Evolutionary conservation across 2,888 invertebrate species (phyloP), one percentile per base, ranked within the genome.

Genomic region (Himalopsyche tibetana): DNA sequence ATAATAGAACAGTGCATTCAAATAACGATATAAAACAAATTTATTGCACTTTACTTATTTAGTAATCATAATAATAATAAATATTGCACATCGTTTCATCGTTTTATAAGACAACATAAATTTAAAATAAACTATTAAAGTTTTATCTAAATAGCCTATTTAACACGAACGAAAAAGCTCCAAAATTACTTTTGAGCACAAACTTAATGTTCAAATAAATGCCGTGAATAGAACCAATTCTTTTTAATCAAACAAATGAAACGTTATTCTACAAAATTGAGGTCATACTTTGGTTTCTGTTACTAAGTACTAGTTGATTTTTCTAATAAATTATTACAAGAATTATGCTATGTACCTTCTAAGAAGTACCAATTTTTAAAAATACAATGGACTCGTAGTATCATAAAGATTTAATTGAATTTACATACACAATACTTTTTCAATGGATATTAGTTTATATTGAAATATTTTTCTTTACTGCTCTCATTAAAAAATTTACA

Each of bases 231-330:
- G 45, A 45, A 69, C 28, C 28, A 36, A 45, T 28, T 36, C 55
- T 79, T 83, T 55, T 36, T 80, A 80, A 84, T 80, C 80, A 80
- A 55, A 55, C 45, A 84, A 80, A 80, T 74, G 38, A 80, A 80
- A 83, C 83, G 69, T 74, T 42, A 80, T 56, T 40, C 84, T 86
- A 87, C 82, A 86, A 86, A 86, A 83, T 86, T 88, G 88, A 88
- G 88, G 88, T 88, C 88, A 86, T 86, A 69, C 83, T 86, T 86
- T 88, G 88, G 88, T 88, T 88, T 87, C 81, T 85, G 42, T 55
- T 85, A 38, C 84, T 84, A 84, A 42, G 63, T 84, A 84, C 84
- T 84, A 84, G 56, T 80, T 81, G 84, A 80, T 51, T 84, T 84
- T 84, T 36, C 84, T 84, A 84, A 80, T 80, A 84, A 80, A 84